Evolutionary conservation across 2,797 vertebrate species (phyloP).

Genomic region (Agapornis canus): DNA sequence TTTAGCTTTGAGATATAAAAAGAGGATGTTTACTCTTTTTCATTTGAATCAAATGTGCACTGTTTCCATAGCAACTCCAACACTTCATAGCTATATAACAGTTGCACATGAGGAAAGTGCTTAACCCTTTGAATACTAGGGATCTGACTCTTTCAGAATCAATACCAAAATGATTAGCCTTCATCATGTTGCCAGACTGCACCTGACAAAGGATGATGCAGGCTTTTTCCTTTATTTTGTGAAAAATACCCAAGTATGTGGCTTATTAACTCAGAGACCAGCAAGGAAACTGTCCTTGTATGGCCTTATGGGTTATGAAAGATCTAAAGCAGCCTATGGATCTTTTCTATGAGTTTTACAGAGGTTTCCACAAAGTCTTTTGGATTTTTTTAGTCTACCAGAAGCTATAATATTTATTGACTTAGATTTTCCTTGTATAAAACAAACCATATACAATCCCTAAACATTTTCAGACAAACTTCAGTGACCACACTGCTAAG

Average conservation of each 20-base stretch:
- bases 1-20: slow-evolving; percentile 16
- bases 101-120: neutral
- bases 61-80: slow-evolving; percentile 59
- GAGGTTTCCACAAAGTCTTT: neutral
- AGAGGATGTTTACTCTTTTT: slow-evolving; percentile 35
- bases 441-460: neutral
- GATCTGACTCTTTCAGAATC: neutral
- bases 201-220: neutral
- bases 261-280: neutral
- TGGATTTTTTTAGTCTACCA: neutral
- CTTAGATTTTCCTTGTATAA: neutral
- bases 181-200: neutral
- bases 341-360: neutral
- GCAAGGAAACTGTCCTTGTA: neutral
- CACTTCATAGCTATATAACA: neutral
- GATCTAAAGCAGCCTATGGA: neutral
- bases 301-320: neutral
- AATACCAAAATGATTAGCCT: neutral
- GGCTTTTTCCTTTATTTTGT: neutral
- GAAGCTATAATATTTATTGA: neutral
- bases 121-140: slow-evolving; percentile 23
- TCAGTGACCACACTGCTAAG: neutral
- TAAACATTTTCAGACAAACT: neutral
- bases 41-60: slow-evolving; percentile 10
- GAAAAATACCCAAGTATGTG: neutral